Base-by-base conservation (phyloP, 2,888 invertebrate species). In the Drosophila nigritarsus region DNA sequence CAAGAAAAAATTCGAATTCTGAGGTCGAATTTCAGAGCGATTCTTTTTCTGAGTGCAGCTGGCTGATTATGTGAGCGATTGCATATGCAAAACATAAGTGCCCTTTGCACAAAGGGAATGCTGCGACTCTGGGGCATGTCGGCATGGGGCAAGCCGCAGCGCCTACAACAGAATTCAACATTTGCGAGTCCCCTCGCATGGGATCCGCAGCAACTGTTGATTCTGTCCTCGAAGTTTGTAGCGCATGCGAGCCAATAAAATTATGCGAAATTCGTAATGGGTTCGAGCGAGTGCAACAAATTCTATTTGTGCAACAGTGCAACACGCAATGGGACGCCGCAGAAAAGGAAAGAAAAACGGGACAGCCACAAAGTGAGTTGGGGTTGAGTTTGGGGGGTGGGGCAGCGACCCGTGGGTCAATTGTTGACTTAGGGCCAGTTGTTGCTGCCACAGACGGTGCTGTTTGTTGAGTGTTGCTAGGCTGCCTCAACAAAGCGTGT, bases 31-130 rank as follows among this genome's bases (percentile, higher is more conserved):
- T 42, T 42, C 20, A 11, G 11, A 13, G 20, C 2, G 8, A 8
- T 4, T 45, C 3, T 24, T 45, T 45, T 45, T 24, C 24, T 15
- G 24, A 45, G 45, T 45, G 45, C 24, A 45, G 42, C 62, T 38
- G 64, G 60, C 76, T 86, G 90, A 86, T 88, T 87, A 88, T 90
- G 87, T 78, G 89, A 80, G 60, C 82, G 82, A 87, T 87, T 87
- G 87, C 83, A 71, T 83, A 87, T 90, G 87, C 87, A 87, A 86
- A 82, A 78, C 82, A 83, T 82, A 83, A 85, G 88, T 89, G 90
- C 75, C 80, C 67, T 63, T 36, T 34, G 61, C 61, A 45, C 18
- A 30, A 64, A 59, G 62, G 80, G 65, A 50, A 51, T 58, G 45
- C 70, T 65, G 32, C 15, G 18, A 4, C 42, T 42, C 45, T 45